Evolutionary conservation across 92 coral and sea anemone species (phyloP).

Genomic region (Zoanthus solanderi): DNA sequence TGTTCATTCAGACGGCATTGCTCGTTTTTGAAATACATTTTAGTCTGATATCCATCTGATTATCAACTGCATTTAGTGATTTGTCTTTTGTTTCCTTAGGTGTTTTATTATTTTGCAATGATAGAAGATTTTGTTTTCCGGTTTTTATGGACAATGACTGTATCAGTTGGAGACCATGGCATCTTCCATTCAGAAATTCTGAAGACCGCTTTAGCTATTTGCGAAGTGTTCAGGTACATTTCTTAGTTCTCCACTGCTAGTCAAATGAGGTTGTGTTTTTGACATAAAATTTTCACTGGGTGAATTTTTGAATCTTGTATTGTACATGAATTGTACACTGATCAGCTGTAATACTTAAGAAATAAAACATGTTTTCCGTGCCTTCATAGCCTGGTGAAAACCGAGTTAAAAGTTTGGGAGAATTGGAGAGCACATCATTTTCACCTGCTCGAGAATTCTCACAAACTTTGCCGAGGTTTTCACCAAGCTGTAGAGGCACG

Average conservation of each 20-base stretch:
- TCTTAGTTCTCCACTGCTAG: neutral
- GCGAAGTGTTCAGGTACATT: constrained; percentile 93
- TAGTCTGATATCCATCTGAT: neutral
- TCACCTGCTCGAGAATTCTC: too few relatives aligned
- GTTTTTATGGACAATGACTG: constrained; percentile 93
- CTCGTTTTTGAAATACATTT: neutral
- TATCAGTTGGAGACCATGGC: constrained; percentile 89
- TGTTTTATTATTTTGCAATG: constrained; percentile 92
- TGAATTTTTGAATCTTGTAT: neutral
- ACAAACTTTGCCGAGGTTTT: too few relatives aligned
- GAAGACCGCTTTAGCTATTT: constrained; percentile 81
- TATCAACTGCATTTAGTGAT: neutral
- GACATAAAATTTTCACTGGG: neutral
- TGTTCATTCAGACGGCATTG: neutral
- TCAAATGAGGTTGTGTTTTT: neutral
- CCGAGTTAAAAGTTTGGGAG: too few relatives aligned
- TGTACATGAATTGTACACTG: too few relatives aligned
- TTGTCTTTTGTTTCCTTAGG: constrained; percentile 45
- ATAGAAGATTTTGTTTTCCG: constrained; percentile 89
- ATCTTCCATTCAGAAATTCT: constrained; percentile 89
- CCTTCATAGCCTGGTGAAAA: too few relatives aligned
- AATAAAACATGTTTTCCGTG: too few relatives aligned
- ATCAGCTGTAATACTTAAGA: too few relatives aligned
- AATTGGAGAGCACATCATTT: too few relatives aligned
- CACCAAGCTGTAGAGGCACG: too few relatives aligned